Base-by-base conservation (phyloP, 2,797 vertebrate genomes). In the Simalia tracyae region DNA sequence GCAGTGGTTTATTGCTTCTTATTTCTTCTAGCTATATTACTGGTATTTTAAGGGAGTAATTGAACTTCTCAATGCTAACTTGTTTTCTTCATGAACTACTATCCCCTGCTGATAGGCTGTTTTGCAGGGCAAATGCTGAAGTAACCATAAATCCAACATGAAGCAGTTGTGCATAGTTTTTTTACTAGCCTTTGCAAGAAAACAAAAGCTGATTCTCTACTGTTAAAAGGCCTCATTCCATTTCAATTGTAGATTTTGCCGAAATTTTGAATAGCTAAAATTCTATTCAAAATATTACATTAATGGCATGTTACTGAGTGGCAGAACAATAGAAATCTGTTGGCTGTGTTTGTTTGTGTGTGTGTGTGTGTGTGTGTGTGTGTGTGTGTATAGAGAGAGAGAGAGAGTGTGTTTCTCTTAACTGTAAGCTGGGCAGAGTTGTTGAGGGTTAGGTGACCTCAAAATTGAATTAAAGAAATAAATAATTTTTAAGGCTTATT, bases 11-110 rank as follows among this genome's bases (percentile, higher is more conserved):
- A 95, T 96, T 97, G 96, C 94, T 97, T 97, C 95, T 94, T 86
- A 95, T 97, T 97, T 97, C 96, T 96, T 96, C 95, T 93, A 81
- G 86, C 92, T 96, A 96, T 95, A 96, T 96, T 97, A 97, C 95
- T 97, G 96, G 96, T 97, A 97, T 97, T 97, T 97, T 95, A 97
- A 94, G 93, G 96, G 95, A 97, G 94, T 96, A 97, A 97, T 94
- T 98, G 97, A 97, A 97, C 96, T 97, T 97, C 96, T 95, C 94
- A 93, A 95, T 92, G 94, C 95, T 94, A 94, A 96, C 96, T 96
- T 97, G 95, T 96, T 97, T 97, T 97, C 96, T 97, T 94, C 89
- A 1, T 96, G 96, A 97, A 96, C 96, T 97, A 94, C 95, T 94
- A 95, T 96, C 93, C 97, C 95, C 96, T 36, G 88, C 96, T 97